These are phyloP conservation scores for Micronycteris hirsuta DNA, from an alignment of 2,113 vertebrate species.

Conservation along the genomic window DNA sequence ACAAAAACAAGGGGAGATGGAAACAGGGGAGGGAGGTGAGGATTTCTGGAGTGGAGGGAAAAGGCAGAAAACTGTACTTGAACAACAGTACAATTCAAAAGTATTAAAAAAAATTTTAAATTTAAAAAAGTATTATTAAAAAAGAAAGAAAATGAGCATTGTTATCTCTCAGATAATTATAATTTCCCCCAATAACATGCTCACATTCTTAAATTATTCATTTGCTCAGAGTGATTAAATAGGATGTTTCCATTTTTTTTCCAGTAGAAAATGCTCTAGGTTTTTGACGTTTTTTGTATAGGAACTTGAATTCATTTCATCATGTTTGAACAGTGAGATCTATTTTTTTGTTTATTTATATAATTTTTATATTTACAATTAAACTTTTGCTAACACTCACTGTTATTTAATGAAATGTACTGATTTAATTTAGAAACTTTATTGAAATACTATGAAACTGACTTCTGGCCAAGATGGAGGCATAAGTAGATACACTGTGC, in stretches of 20 bases:
- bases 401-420: slow-evolving; percentile 18
- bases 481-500: too few species aligned
- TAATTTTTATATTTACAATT: slow-evolving; percentile 29
- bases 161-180: neutral
- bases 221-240: neutral
- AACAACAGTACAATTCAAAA: too few species aligned
- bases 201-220: neutral
- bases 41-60: too few species aligned
- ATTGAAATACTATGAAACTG: neutral
- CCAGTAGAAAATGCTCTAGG: neutral
- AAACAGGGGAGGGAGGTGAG: too few species aligned
- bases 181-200: neutral
- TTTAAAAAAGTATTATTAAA: too few species aligned
- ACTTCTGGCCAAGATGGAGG: too few species aligned
- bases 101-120: too few species aligned
- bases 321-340: neutral
- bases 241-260: neutral
- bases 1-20: too few species aligned
- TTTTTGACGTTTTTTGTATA: slow-evolving; percentile 30
- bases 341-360: neutral
- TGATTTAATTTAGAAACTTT: slow-evolving; percentile 6
- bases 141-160: neutral
- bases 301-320: slow-evolving; percentile 1
- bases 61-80: too few species aligned
- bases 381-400: slow-evolving; percentile 5